A percentile compares a stretch with the other conserved stretches of the same genome.
Evolutionary conservation across 2,113 vertebrate genomes (phyloP).

Genomic region (Emydura subglobosa): DNA sequence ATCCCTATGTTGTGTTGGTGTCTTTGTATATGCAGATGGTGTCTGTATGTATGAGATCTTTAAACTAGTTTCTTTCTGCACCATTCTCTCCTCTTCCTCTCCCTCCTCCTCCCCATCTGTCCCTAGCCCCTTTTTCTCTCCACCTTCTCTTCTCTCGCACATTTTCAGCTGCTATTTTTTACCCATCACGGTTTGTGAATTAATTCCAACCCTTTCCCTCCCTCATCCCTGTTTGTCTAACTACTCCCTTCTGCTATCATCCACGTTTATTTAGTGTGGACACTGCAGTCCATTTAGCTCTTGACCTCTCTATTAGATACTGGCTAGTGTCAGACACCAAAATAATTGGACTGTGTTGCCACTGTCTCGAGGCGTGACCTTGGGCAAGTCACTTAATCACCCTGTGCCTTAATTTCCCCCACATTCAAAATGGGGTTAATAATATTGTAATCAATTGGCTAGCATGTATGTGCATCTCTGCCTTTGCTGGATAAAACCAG

Average conservation of each 20-base stretch:
- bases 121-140: slow-evolving; percentile 61
- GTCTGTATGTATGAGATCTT: slow-evolving; percentile 30
- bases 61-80: slow-evolving; percentile 52
- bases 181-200: slow-evolving; percentile 69
- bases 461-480: not conserved
- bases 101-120: slow-evolving; percentile 83
- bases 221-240: slow-evolving; percentile 33
- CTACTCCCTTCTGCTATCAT: slow-evolving; percentile 5
- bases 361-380: not conserved
- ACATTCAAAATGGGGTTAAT: not conserved
- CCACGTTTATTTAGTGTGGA: slow-evolving; percentile 9
- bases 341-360: not conserved
- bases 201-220: slow-evolving; percentile 70
- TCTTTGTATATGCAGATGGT: slow-evolving; percentile 25
- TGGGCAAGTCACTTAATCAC: not conserved
- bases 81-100: slow-evolving; percentile 59
- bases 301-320: not conserved
- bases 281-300: not conserved
- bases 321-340: not conserved
- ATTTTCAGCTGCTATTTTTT: slow-evolving; percentile 80
- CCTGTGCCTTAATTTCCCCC: not conserved
- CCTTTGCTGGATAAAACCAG: not conserved
- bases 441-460: not conserved
- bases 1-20: not conserved
- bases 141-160: slow-evolving; percentile 70